Conservation (phyloP, 2,113 vertebrate species). For the Cyanoliseus patagonus region DNA sequence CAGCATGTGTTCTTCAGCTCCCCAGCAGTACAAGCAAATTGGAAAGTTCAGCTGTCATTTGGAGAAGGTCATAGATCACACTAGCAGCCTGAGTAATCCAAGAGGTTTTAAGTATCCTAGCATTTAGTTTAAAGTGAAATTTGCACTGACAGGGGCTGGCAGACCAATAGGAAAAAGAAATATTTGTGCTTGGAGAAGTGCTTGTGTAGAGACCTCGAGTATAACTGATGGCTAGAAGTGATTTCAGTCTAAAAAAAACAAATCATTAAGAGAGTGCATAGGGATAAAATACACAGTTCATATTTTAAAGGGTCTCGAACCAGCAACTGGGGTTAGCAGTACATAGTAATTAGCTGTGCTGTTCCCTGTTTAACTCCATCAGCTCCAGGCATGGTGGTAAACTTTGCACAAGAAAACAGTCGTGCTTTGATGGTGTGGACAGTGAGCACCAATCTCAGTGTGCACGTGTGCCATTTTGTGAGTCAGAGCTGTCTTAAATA, state of each 20-base stretch:
- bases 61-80: slow-evolving; percentile 80
- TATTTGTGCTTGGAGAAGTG: slow-evolving; percentile 84
- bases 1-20: slow-evolving; percentile 69
- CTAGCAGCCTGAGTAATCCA: slow-evolving; percentile 79
- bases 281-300: slow-evolving; percentile 94
- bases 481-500: background rate
- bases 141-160: slow-evolving; percentile 87
- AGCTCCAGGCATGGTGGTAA: slow-evolving; percentile 20
- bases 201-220: slow-evolving; percentile 74
- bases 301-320: slow-evolving; percentile 86
- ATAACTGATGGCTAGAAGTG: slow-evolving; percentile 94
- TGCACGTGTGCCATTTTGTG: accelerated
- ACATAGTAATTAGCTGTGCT: slow-evolving; percentile 75
- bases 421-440: background rate
- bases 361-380: slow-evolving; percentile 74
- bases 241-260: slow-evolving; percentile 96
- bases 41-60: slow-evolving; percentile 81
- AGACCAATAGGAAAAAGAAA: slow-evolving; percentile 90
- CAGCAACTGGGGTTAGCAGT: slow-evolving; percentile 79
- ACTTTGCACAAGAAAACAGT: background rate
- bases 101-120: slow-evolving; percentile 82
- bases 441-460: background rate
- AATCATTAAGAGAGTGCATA: slow-evolving; percentile 88
- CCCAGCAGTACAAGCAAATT: slow-evolving; percentile 73
- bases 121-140: slow-evolving; percentile 86